Base-by-base conservation (phyloP, 1,140 invertebrate genomes). In the Nylanderia fulva region DNA sequence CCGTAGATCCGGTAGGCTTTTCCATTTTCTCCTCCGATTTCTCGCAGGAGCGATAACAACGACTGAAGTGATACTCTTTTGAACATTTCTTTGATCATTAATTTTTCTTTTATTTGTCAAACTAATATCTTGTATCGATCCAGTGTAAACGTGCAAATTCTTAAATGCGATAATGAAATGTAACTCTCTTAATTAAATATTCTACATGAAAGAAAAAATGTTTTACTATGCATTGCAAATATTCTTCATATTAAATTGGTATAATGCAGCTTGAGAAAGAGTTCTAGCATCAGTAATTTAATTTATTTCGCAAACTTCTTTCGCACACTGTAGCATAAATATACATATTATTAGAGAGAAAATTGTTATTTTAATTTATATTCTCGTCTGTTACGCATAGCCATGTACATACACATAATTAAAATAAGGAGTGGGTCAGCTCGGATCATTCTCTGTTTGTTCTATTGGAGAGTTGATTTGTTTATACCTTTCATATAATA, bases 1-100 rank as follows among this genome's bases (percentile, higher is more conserved):
- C 76, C 71, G 7, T n/a, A 18, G 27, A 85, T 85, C 33, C 68
- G 76, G 74, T 76, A 79, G 76, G 39, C 36, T 72, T 45, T 71
- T 58, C 27, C 39, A 52, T 45, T 63, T 64, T 64, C 75, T 64
- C 75, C 48, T n/a, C n/a, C n/a, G n/a, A n/a, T n/a, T n/a, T n/a
- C n/a, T 56, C 52, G 52, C n/a, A 13, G 18, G 58, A 8, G 15
- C 24, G 13, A 15, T 29, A 21, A n/a, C n/a, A 71, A 71, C 18
- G 39, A 7, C 24, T 9, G 21, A 69, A n/a, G 11, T n/a, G 13
- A 15, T 27, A 39, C 11, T 4, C 18, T 42, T 71, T 42, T 56
- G 18, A 33, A 27, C 9, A 36, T 7, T 18, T 39, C 11, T 42
- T 39, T 39, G 18, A n/a, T 33, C 52, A 64, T 24, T 79, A 27